Percentiles rank a stretch among this genome's conserved stretches.
Conservation (phyloP, 2,888 invertebrate genomes). For the Phrixothrix hirtus region DNA sequence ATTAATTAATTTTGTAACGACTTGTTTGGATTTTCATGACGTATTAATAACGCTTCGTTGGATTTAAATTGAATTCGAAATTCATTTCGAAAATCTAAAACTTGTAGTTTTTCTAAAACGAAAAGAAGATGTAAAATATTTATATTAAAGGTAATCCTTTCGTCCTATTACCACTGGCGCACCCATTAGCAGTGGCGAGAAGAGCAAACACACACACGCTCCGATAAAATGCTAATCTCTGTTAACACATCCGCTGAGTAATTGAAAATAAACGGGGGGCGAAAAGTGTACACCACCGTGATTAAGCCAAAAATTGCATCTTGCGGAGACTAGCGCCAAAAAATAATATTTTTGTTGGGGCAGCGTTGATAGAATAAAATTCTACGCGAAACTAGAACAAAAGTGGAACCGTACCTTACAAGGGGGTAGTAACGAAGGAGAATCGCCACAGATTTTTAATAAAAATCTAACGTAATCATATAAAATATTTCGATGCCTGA, state of each 20-base stretch:
- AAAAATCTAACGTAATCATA: background rate
- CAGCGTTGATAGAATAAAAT: too few species aligned
- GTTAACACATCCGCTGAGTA: slow-evolving; percentile 40
- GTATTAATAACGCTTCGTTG: background rate
- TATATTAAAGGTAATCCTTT: slow-evolving; percentile 20
- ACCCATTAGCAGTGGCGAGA: slow-evolving; percentile 30
- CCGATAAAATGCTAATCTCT: slow-evolving; percentile 47
- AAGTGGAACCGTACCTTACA: too few species aligned
- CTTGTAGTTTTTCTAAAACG: background rate
- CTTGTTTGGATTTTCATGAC: background rate
- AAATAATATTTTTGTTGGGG: slow-evolving; percentile 17
- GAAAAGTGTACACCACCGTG: slow-evolving; percentile 19
- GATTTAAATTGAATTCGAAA: background rate
- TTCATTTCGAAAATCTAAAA: background rate
- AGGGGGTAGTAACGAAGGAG: background rate
- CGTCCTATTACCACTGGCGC: slow-evolving; percentile 24
- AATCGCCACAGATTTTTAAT: background rate
- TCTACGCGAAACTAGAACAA: too few species aligned
- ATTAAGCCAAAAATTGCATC: slow-evolving; percentile 24
- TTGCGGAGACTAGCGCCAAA: slow-evolving; percentile 6
- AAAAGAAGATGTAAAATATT: slow-evolving; percentile 6
- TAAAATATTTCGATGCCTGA: slow-evolving; percentile 6
- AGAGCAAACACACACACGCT: slow-evolving; percentile 44
- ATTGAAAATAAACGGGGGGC: slow-evolving; percentile 48
- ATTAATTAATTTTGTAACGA: background rate